phyloP scores from a whole-genome alignment of 2,113 vertebrate species.

The Myiopsitta monachus region DNA sequence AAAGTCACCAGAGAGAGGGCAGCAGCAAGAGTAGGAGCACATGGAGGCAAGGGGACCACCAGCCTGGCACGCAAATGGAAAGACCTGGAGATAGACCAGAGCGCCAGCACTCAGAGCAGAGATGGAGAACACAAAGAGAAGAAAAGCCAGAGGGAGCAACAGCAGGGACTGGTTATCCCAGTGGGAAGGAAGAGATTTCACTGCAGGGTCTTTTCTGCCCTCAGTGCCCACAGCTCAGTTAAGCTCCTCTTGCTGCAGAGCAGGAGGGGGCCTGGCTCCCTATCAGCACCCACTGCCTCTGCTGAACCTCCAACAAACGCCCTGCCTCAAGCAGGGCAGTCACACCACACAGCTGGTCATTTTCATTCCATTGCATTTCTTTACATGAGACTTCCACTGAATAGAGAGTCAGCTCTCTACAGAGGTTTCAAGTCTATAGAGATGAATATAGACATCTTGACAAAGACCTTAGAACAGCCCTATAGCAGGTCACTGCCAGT shows the following conservation, averaged over 20 bases:
- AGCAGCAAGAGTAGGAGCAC: not conserved
- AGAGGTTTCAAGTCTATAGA: not conserved
- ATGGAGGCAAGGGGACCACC: not conserved
- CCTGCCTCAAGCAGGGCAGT: not conserved
- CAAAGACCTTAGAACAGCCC: not conserved
- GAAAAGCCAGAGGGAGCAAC: not conserved
- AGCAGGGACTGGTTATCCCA: not conserved
- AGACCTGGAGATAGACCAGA: not conserved
- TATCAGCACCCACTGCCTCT: not conserved
- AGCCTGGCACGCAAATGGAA: not conserved
- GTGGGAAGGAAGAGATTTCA: not conserved
- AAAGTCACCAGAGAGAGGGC: not conserved
- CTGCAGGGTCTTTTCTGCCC: not conserved
- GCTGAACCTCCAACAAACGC: not conserved
- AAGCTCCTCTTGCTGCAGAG: not conserved
- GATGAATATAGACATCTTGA: not conserved
- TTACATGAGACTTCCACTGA: not conserved
- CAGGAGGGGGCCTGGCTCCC: not conserved
- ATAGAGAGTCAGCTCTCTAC: not conserved
- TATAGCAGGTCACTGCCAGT: not conserved
- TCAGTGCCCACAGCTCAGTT: fast-evolving
- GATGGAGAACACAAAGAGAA: not conserved
- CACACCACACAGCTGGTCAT: not conserved
- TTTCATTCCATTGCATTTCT: not conserved
- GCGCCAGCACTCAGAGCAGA: not conserved